phyloP scores from a whole-genome alignment of 2,888 invertebrate species.

The Lysandra coridon region DNA sequence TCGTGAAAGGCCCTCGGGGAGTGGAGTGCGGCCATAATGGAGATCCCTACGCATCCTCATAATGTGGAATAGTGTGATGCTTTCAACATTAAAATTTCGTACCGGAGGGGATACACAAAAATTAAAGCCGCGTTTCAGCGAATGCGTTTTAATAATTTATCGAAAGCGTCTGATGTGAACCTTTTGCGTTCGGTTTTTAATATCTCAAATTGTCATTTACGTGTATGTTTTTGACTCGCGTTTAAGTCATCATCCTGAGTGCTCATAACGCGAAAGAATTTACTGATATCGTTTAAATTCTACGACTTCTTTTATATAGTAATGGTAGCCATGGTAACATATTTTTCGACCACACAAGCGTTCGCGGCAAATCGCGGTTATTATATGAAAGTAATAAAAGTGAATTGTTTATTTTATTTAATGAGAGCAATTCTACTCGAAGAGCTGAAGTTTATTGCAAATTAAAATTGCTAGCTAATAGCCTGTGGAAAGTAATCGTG shows the following conservation, averaged over 20 bases:
- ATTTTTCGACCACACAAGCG: constrained; percentile 44
- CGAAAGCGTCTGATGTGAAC: not conserved
- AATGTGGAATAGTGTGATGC: constrained; percentile 33
- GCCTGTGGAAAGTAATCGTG: constrained; percentile 15
- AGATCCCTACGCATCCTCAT: constrained; percentile 41
- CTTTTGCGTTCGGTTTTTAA: constrained; percentile 1
- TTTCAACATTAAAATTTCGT: constrained; percentile 30
- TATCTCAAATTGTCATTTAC: not conserved
- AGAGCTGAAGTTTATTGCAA: constrained; percentile 41
- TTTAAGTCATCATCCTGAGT: not conserved
- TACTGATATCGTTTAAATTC: not conserved
- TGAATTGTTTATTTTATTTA: constrained; percentile 44
- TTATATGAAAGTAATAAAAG: constrained; percentile 42
- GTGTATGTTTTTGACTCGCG: not conserved
- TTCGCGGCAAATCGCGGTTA: constrained; percentile 41
- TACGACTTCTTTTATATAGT: not conserved
- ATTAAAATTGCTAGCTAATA: constrained; percentile 36
- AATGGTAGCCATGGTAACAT: not conserved
- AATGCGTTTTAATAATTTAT: constrained; percentile 12
- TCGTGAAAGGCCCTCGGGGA: constrained; percentile 43
- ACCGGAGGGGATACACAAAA: constrained; percentile 28
- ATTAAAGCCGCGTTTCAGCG: not conserved
- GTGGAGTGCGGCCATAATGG: constrained; percentile 43
- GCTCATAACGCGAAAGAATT: not conserved
- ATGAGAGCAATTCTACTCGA: constrained; percentile 42